Evolutionary conservation across 2,113 vertebrate genomes (phyloP), one percentile per base, ranked within the genome.

Genomic region (Etheostoma cragini): DNA sequence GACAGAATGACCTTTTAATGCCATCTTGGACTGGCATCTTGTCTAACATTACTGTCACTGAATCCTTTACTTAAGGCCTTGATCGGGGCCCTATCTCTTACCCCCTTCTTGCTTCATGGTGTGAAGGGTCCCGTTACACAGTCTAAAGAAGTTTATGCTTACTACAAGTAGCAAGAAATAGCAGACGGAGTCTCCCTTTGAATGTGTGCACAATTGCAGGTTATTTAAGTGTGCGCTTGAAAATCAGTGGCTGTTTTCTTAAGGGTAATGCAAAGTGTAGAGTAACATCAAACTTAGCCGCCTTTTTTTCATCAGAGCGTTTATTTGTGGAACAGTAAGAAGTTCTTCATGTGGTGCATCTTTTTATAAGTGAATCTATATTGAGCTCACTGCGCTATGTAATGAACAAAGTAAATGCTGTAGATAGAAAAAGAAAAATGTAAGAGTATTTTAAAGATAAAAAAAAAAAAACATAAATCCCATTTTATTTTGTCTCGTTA

Each of bases 1-100:
- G 84, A 72, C 87, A 82, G 56, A 88, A 61, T 91, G 94, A 94
- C 94, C 92, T 94, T 92, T 93, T 88, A 78, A 88, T 84, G 83
- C 90, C 84, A 64, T 81, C 88, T 91, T 85, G 87, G 78, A 83
- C 83, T 49, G 80, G 53, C 84, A 86, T 86, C 90, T 82, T 76
- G 87, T 93, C 89, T 93, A 77, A 76, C 64, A 82, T 95, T 95
- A 93, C 94, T 26, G 92, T 93, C 90, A 95, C 88, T 26, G 68
- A 93, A 93, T 92, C 92, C 94, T 90, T 94, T 93, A 94, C 87
- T 95, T 95, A 95, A 94, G 82, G 92, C 91, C 91, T 92, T 91
- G 92, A 94, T 93, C 94, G 84, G 78, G 82, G 79, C 84, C 88
- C 81, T 90, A 94, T 94, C 94, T 92, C 82, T 91, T 92, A 90